Evolutionary conservation across 2,797 vertebrate genomes (phyloP).

Genomic region (Semaprochilodus insignis): DNA sequence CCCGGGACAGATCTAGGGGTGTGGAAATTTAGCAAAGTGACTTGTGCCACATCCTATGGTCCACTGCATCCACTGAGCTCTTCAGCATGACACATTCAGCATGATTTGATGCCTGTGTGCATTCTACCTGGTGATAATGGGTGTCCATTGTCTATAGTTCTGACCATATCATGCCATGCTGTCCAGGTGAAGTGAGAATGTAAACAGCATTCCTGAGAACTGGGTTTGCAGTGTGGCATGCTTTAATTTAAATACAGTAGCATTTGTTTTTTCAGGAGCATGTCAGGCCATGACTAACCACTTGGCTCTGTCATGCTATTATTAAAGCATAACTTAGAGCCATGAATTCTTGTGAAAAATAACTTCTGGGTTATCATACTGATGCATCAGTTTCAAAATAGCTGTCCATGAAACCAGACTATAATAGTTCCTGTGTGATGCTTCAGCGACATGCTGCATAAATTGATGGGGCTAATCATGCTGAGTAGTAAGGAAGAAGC

Average conservation of each 20-base stretch:
- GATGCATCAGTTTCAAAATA: neutral
- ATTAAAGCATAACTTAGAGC: neutral
- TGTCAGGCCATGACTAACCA: neutral
- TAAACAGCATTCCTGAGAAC: neutral
- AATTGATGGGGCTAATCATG: neutral
- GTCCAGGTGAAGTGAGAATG: neutral
- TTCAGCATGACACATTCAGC: too few relatives aligned
- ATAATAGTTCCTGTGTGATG: neutral
- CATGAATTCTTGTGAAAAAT: neutral
- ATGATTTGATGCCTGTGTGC: too few relatives aligned
- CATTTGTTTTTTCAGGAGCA: neutral
- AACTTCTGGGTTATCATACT: neutral
- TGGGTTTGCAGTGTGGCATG: neutral
- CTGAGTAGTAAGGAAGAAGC: too few relatives aligned
- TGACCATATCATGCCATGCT: neutral
- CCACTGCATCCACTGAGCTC: too few relatives aligned
- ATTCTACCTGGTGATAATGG: too few relatives aligned
- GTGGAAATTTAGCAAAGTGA: too few relatives aligned
- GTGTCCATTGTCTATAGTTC: too few relatives aligned
- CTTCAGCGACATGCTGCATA: neutral
- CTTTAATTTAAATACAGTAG: slow-evolving; percentile 13
- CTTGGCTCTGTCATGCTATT: neutral
- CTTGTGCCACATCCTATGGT: too few relatives aligned
- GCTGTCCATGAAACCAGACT: neutral
- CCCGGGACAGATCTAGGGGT: too few relatives aligned